These are phyloP conservation scores for Malurus splendens DNA, from an alignment of 2,797 vertebrate species.

Conservation along the genomic window DNA sequence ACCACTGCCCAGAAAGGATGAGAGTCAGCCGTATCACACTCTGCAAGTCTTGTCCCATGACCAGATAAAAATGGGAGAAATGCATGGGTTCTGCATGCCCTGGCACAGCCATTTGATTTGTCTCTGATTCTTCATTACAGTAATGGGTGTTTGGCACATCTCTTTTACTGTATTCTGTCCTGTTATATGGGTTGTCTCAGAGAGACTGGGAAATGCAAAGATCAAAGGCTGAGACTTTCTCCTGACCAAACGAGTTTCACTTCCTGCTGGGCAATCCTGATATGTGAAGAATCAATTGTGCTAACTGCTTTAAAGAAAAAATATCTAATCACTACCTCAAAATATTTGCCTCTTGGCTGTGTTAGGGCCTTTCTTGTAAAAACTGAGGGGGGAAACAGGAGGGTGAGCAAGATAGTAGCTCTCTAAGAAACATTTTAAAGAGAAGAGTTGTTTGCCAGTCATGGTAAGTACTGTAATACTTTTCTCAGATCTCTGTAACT, in stretches of 20 bases:
- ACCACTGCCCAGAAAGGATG: neutral
- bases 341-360: conserved; percentile 37
- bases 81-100: neutral
- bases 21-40: neutral
- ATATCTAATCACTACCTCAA: conserved; percentile 49
- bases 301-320: conserved; percentile 37
- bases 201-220: neutral
- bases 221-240: conserved; percentile 32
- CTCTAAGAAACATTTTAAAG: neutral
- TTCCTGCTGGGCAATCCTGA: conserved; percentile 45
- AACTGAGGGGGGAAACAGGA: neutral
- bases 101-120: neutral
- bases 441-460: neutral
- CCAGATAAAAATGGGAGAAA: neutral
- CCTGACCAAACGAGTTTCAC: conserved; percentile 41
- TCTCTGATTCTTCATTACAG: neutral
- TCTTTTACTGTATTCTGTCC: neutral
- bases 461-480: neutral
- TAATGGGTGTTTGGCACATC: neutral
- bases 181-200: neutral
- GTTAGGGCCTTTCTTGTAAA: conserved; percentile 38
- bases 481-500: conserved; percentile 25
- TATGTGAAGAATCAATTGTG: conserved; percentile 50
- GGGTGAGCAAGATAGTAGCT: neutral
- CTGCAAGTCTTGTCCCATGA: neutral